Evolutionary conservation across 1,140 invertebrate species (phyloP).

Genomic region (Saxidomus purpurata): DNA sequence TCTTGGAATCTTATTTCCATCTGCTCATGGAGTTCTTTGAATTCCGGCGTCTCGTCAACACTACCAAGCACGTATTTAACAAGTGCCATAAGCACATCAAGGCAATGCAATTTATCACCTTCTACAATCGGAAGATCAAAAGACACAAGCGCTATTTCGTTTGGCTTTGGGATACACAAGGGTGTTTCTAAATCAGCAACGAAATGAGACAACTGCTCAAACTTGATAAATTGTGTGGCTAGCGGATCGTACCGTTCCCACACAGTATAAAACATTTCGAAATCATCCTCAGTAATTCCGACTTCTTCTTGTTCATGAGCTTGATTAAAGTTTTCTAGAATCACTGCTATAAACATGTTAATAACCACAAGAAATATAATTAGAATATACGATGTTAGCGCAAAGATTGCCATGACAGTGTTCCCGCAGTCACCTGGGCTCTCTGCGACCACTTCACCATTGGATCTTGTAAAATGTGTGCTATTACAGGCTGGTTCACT

Average conservation of each 20-base stretch:
- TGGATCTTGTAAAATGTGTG: slow-evolving; percentile 90
- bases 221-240: slow-evolving; percentile 98
- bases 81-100: slow-evolving; percentile 97
- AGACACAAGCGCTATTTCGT: slow-evolving; percentile 97
- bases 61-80: slow-evolving; percentile 96
- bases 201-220: slow-evolving; percentile 97
- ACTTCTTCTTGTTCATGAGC: slow-evolving; percentile 97
- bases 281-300: slow-evolving; percentile 98
- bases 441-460: slow-evolving; percentile 70
- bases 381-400: slow-evolving; percentile 98
- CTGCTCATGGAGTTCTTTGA: slow-evolving; percentile 95
- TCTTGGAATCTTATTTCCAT: slow-evolving; percentile 98
- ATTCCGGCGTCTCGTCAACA: slow-evolving; percentile 97
- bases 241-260: slow-evolving; percentile 99
- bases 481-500: slow-evolving; percentile 91
- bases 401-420: slow-evolving; percentile 95
- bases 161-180: slow-evolving; percentile 95
- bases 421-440: slow-evolving; percentile 97
- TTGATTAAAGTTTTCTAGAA: slow-evolving; percentile 98
- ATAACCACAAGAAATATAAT: slow-evolving; percentile 99
- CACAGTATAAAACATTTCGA: slow-evolving; percentile 98
- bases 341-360: slow-evolving; percentile 99
- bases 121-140: slow-evolving; percentile 98
- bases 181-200: slow-evolving; percentile 97
- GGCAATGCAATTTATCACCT: slow-evolving; percentile 98